These are phyloP conservation scores for Trachelus tabidus DNA, from an alignment of 2,888 invertebrate species.

Conservation along the genomic window DNA sequence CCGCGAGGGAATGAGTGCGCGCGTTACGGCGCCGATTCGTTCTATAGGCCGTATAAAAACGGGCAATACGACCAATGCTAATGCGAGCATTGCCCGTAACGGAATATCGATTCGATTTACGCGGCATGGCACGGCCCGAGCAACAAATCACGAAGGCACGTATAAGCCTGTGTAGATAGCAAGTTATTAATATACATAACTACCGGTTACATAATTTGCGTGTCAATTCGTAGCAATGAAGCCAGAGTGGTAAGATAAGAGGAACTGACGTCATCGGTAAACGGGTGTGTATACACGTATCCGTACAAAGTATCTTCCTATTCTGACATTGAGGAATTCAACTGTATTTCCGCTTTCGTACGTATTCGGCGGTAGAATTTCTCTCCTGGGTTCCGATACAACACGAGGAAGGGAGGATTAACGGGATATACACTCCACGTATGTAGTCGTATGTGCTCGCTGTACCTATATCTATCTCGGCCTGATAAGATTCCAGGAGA, in stretches of 20 bases:
- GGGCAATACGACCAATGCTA: constrained; percentile 3
- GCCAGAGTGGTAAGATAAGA: neutral
- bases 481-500: neutral
- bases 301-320: neutral
- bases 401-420: neutral
- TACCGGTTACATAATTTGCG: constrained; percentile 23
- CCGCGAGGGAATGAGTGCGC: neutral
- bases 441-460: neutral
- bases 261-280: neutral
- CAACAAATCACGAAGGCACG: constrained; percentile 17
- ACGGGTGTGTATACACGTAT: neutral
- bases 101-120: constrained; percentile 20
- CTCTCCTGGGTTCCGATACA: neutral
- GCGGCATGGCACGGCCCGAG: constrained; percentile 10
- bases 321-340: neutral
- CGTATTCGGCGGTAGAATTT: neutral
- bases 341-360: neutral
- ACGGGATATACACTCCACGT: neutral
- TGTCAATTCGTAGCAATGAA: neutral
- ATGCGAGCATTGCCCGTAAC: constrained; percentile 11
- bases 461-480: neutral
- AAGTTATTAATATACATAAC: neutral
- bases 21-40: neutral
- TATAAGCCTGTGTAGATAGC: neutral
- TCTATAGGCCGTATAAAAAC: neutral